Evolutionary conservation across 2,888 invertebrate species (phyloP).

Genomic region (Hofmannophila pseudospretella): DNA sequence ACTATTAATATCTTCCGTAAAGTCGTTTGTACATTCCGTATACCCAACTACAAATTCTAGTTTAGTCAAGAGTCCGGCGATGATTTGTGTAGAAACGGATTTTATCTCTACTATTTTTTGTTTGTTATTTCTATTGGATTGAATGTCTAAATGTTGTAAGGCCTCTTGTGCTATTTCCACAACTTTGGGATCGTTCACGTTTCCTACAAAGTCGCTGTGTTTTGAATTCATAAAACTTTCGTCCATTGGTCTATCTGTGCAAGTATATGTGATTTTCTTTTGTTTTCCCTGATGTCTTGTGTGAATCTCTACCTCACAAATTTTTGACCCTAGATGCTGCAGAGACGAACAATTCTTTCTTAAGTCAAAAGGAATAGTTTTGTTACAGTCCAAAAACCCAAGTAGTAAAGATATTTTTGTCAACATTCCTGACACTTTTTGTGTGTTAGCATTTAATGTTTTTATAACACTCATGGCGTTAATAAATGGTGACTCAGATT

Average conservation of each 20-base stretch:
- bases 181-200: conserved; percentile 32
- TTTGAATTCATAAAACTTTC: conserved; percentile 32
- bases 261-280: conserved; percentile 39
- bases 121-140: conserved; percentile 47
- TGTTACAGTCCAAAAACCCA: conserved; percentile 46
- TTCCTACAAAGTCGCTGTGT: conserved; percentile 13
- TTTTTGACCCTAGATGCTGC: conserved; percentile 36
- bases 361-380: conserved; percentile 27
- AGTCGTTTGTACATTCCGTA: conserved; percentile 68
- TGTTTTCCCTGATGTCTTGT: conserved; percentile 43
- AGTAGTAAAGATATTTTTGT: conserved; percentile 44
- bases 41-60: conserved; percentile 78
- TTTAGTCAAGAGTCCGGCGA: conserved; percentile 74
- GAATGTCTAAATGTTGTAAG: conserved; percentile 50
- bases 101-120: conserved; percentile 55
- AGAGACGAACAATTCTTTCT: conserved; percentile 40
- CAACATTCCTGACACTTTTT: conserved; percentile 38
- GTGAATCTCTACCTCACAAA: conserved; percentile 48
- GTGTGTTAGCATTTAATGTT: conserved; percentile 42
- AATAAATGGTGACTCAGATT: conserved; percentile 31
- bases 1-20: conserved; percentile 24
- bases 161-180: conserved; percentile 49
- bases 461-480: conserved; percentile 42
- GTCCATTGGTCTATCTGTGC: conserved; percentile 39
- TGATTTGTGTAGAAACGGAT: conserved; percentile 66